These are phyloP conservation scores for Drosophila tristis DNA, from an alignment of 1,140 invertebrate genomes.

Conservation along the genomic window DNA sequence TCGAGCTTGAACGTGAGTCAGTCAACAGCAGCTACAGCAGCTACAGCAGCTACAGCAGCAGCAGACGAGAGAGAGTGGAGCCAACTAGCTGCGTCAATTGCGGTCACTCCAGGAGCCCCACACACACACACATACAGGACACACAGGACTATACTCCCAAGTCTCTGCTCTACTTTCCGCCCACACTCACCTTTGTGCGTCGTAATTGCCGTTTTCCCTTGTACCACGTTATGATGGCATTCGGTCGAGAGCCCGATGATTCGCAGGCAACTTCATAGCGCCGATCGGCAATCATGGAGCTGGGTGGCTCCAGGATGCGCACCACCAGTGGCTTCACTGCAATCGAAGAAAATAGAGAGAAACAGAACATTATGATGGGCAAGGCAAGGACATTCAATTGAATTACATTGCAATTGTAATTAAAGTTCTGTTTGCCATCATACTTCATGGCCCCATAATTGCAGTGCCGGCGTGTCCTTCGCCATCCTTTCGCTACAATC, in stretches of 20 bases:
- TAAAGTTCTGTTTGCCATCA: slow-evolving; percentile 51
- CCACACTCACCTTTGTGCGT: slow-evolving; percentile 88
- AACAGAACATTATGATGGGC: slow-evolving; percentile 22
- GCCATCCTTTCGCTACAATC: slow-evolving; percentile 29
- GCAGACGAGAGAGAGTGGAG: background rate
- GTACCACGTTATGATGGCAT: slow-evolving; percentile 94
- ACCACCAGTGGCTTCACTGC: slow-evolving; percentile 92
- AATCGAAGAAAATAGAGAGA: slow-evolving; percentile 52
- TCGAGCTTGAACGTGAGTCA: slow-evolving; percentile 76
- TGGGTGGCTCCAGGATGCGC: slow-evolving; percentile 88
- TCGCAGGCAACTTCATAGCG: slow-evolving; percentile 92
- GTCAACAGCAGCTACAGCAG: slow-evolving; percentile 55
- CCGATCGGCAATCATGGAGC: slow-evolving; percentile 89
- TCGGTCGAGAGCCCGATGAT: slow-evolving; percentile 92
- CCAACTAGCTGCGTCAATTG: slow-evolving; percentile 65
- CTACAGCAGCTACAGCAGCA: background rate
- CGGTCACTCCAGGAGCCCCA: slow-evolving; percentile 55
- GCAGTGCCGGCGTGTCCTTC: slow-evolving; percentile 30
- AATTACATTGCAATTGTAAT: slow-evolving; percentile 47
- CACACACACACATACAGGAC: background rate
- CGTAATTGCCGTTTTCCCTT: slow-evolving; percentile 91
- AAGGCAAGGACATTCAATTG: slow-evolving; percentile 44
- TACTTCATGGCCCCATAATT: slow-evolving; percentile 55
- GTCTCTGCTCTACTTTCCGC: background rate
- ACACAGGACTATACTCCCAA: background rate